Percentiles rank a stretch among this genome's conserved stretches.
Conservation (phyloP, 2,113 vertebrate species). For the Zosterops lateralis region DNA sequence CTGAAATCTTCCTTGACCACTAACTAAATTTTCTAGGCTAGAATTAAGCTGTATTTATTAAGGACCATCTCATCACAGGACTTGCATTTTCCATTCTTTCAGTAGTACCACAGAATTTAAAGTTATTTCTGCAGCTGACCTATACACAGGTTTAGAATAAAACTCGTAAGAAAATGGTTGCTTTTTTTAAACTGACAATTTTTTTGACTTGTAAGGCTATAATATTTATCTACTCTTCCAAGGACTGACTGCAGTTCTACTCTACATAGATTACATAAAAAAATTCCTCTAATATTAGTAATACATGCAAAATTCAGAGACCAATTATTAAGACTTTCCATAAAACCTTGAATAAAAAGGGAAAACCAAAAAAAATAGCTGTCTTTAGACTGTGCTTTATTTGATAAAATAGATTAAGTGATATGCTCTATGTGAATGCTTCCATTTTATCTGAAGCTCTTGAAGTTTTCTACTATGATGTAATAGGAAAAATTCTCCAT, state of each 20-base stretch:
- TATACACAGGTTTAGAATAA: neutral
- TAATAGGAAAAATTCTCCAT: constrained; percentile 32
- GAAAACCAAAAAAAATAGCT: neutral
- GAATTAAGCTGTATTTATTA: neutral
- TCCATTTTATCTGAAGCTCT: constrained; percentile 19
- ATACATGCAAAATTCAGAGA: neutral
- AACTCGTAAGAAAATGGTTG: neutral
- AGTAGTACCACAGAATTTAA: neutral
- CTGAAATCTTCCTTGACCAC: neutral
- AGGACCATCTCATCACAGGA: neutral
- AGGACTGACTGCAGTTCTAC: neutral
- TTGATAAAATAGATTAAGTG: neutral
- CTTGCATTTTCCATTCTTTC: neutral
- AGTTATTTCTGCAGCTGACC: neutral
- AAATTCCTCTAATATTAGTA: neutral
- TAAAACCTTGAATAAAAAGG: neutral
- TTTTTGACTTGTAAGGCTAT: neutral
- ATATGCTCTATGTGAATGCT: neutral
- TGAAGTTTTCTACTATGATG: constrained; percentile 8
- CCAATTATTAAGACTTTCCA: neutral
- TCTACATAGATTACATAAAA: neutral
- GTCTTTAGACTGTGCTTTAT: neutral
- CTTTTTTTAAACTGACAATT: neutral
- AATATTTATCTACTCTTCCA: neutral
- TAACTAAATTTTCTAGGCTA: neutral